Evolutionary conservation across 64 coral and sea anemone species (phyloP).

Genomic region (Montipora foliosa): DNA sequence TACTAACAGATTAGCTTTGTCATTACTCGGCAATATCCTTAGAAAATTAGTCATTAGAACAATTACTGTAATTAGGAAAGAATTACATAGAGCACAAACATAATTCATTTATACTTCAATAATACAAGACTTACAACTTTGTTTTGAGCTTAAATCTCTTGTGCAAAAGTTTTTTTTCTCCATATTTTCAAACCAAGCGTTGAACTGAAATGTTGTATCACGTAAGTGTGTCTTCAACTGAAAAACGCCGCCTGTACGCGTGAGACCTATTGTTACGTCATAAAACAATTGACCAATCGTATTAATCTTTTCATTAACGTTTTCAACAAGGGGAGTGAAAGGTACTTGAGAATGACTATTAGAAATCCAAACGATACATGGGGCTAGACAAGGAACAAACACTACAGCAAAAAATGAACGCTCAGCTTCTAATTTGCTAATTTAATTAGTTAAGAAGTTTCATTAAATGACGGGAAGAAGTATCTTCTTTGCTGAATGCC

Average conservation of each 20-base stretch:
- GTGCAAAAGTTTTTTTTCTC: neutral
- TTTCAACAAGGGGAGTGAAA: too few relatives aligned
- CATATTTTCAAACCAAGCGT: neutral
- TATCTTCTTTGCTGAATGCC: too few relatives aligned
- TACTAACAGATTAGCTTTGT: neutral
- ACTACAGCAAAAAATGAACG: too few relatives aligned
- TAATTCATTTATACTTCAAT: neutral
- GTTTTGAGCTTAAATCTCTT: neutral
- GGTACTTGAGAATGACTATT: too few relatives aligned
- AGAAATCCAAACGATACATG: too few relatives aligned
- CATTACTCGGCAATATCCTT: neutral
- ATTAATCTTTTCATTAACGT: neutral
- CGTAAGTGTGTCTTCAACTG: neutral
- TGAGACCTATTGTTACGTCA: neutral
- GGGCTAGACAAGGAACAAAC: too few relatives aligned
- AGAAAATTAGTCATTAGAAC: slow-evolving; percentile 14
- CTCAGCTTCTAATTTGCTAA: too few relatives aligned
- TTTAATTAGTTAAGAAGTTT: too few relatives aligned
- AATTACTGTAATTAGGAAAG: slow-evolving; percentile 15
- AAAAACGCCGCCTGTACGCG: neutral
- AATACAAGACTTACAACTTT: neutral
- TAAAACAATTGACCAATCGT: neutral
- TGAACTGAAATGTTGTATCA: too few relatives aligned
- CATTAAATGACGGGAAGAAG: too few relatives aligned
- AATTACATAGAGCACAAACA: neutral